Conservation (phyloP, 1,140 invertebrate genomes). For the Caerostris darwini region DNA sequence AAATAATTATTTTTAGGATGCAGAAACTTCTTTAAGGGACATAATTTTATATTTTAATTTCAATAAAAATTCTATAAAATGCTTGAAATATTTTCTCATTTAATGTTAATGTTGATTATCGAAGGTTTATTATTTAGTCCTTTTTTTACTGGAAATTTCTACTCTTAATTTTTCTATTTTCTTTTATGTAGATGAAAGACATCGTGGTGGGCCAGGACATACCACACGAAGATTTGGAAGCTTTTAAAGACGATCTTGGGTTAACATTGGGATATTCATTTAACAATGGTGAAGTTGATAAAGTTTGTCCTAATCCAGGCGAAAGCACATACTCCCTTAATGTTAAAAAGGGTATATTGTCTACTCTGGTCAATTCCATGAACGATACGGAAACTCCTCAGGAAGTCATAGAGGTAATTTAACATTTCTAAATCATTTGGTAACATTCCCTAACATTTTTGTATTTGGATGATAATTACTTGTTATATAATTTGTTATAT, state of each 20-base stretch:
- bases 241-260: neutral
- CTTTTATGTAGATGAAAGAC: slow-evolving; percentile 52
- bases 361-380: slow-evolving; percentile 95
- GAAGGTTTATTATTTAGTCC: too few species aligned
- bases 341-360: slow-evolving; percentile 92
- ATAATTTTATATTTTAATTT: too few species aligned
- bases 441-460: neutral
- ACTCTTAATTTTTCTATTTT: neutral
- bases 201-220: neutral
- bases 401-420: slow-evolving; percentile 86
- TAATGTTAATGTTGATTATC: too few species aligned
- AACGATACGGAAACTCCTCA: slow-evolving; percentile 90
- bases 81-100: too few species aligned
- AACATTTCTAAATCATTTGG: neutral
- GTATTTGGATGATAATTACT: neutral
- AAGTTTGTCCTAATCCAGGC: slow-evolving; percentile 81
- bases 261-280: slow-evolving; percentile 84
- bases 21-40: too few species aligned
- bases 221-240: neutral
- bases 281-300: slow-evolving; percentile 83
- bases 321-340: slow-evolving; percentile 89
- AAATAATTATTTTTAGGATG: too few species aligned
- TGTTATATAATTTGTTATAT: neutral
- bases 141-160: neutral
- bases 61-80: too few species aligned